Evolutionary conservation across 1,140 invertebrate species (phyloP).

Genomic region (Tribolium madens): DNA sequence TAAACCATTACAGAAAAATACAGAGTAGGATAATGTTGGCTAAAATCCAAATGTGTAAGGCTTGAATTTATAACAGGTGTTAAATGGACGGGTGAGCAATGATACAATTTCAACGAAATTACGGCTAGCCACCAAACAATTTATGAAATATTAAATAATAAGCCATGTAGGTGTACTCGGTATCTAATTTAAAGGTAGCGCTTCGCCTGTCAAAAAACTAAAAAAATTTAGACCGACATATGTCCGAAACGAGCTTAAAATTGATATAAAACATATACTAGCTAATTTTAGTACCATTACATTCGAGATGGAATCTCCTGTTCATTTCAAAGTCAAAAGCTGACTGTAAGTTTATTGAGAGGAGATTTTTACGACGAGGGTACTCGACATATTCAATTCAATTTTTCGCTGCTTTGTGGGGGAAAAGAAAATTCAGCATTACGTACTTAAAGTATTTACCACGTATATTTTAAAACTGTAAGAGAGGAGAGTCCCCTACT

Average conservation of each 20-base stretch:
- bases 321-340: not conserved
- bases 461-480: not conserved
- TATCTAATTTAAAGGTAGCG: not conserved
- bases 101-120: conserved; percentile 6
- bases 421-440: not conserved
- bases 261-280: not conserved
- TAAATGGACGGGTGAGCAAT: conserved; percentile 14
- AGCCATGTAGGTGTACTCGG: not conserved
- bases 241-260: not conserved
- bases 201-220: not conserved
- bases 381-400: not conserved
- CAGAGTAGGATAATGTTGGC: conserved; percentile 3
- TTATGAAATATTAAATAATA: conserved; percentile 16
- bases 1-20: conserved; percentile 18
- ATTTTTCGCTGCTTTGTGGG: not conserved
- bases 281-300: no score
- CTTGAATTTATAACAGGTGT: conserved; percentile 7
- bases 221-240: not conserved
- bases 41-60: not conserved
- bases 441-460: not conserved
- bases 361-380: not conserved
- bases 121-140: not conserved
- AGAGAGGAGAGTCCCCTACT: not conserved
- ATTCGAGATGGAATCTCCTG: not conserved
- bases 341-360: not conserved